Evolutionary conservation across 35 echinoderm and acorn worm genomes (phyloP), one percentile per base, ranked within the genome.

Genomic region (Lytechinus pictus): DNA sequence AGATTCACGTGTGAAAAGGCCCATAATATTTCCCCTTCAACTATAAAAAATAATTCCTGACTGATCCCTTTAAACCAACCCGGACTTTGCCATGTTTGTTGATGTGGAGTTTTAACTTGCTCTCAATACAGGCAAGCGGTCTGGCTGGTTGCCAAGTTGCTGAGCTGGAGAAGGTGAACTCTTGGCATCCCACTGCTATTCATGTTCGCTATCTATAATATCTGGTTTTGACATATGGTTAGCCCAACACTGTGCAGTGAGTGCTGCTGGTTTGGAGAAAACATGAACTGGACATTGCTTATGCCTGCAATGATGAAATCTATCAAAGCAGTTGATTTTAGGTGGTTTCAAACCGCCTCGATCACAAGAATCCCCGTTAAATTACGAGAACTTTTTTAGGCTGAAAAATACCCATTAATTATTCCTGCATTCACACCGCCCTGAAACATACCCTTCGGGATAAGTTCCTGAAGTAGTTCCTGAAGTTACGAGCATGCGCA

Each of bases 171-270:
- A 93, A 54, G 52, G 92, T 93, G 92, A 93, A 93, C 92, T 93
- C 92, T 93, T 54, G 52, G 92, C 92, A 93, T 54, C 92, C 92
- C 52, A 57, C 92, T 57, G 92, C 92, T 93, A 93, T 93, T 93
- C 92, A 57, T 54, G 92, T 93, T 57, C 0, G 92, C 57, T 57
- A 93, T 93, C 92, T 93, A 93, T 93, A n/a, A 57, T 93, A 93
- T 93, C 92, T 93, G 53, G 52, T 57, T 93, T 57, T 93, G 92
- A 93, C 92, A 93, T 54, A 93, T 55, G 92, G 92, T 57, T 93
- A 53, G 54, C 88, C 92, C n/a, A 3, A 87, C 16, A 8, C 8
- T 87, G 92, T 57, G 92, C 27, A 13, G 10, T 27, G 13, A 6
- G 91, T 24, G 92, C 88, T 52, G 88, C 29, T 13, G 88, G 28